Percentiles rank a stretch among this genome's conserved stretches.
phyloP scores from a whole-genome alignment of 2,113 vertebrate genomes.

The Tringa solitaria region DNA sequence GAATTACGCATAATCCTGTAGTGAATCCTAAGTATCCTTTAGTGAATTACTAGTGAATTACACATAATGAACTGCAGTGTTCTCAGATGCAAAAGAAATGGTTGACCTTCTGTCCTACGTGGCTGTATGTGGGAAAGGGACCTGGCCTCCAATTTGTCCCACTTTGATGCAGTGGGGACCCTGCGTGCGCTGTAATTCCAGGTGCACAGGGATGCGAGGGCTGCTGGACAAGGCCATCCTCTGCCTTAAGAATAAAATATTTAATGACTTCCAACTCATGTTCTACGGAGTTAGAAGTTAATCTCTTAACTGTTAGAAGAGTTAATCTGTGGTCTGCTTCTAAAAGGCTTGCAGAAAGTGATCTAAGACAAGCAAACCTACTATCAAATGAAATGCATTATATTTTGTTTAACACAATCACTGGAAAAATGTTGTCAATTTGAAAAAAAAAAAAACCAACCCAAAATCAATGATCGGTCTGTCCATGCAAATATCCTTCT shows the following conservation, averaged over 20 bases:
- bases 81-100: not conserved
- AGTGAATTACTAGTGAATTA: not conserved
- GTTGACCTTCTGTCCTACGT: rapidly evolving
- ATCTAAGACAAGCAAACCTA: not conserved
- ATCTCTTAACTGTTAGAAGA: too few relatives aligned
- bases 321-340: not conserved
- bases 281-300: not conserved
- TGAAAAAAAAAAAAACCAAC: not conserved
- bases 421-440: not conserved
- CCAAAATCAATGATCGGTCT: not conserved
- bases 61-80: not conserved
- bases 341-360: not conserved
- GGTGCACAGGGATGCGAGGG: not conserved
- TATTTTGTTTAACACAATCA: not conserved
- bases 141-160: not conserved
- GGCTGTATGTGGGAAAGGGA: rapidly evolving
- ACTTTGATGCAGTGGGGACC: not conserved
- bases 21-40: not conserved
- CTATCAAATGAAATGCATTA: not conserved
- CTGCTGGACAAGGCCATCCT: not conserved
- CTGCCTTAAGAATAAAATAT: not conserved
- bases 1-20: not conserved
- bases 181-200: not conserved
- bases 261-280: not conserved
- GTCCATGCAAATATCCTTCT: not conserved